Evolutionary conservation across 2,797 vertebrate species (phyloP).

Genomic region (Syngnathus rostellatus): DNA sequence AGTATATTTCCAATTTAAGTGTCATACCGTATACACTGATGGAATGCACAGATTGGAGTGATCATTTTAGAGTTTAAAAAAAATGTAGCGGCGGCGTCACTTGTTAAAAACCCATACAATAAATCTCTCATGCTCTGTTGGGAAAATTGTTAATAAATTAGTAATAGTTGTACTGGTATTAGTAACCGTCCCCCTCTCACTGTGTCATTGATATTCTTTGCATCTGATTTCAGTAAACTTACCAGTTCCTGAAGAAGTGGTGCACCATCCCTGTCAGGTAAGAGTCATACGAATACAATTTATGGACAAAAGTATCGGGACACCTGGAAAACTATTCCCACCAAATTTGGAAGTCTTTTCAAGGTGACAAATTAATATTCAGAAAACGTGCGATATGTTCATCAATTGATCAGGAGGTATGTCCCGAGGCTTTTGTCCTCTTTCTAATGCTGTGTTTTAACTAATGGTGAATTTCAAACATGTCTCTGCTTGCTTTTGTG

Average conservation of each 20-base stretch:
- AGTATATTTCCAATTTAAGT: too few relatives aligned
- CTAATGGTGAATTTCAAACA: not conserved
- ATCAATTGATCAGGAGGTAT: not conserved
- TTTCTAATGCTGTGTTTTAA: not conserved
- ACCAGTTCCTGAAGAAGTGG: not conserved
- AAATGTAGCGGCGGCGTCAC: not conserved
- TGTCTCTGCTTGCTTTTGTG: conserved; percentile 9
- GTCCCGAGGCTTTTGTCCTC: not conserved
- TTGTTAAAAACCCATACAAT: not conserved
- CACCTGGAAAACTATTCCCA: not conserved
- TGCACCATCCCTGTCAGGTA: not conserved
- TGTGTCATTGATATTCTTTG: not conserved
- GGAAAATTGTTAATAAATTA: not conserved
- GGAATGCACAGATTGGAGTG: too few relatives aligned
- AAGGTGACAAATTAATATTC: not conserved
- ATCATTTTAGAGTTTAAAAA: too few relatives aligned
- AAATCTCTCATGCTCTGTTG: not conserved
- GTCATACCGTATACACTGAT: too few relatives aligned
- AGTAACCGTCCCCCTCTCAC: too few relatives aligned
- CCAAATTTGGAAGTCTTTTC: not conserved
- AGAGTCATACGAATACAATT: not conserved
- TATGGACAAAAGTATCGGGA: not conserved
- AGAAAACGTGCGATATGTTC: not conserved
- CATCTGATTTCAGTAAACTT: conserved; percentile 16
- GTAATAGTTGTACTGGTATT: not conserved